These are phyloP conservation scores for Vidua macroura DNA, from an alignment of 2,113 vertebrate genomes.

Conservation along the genomic window DNA sequence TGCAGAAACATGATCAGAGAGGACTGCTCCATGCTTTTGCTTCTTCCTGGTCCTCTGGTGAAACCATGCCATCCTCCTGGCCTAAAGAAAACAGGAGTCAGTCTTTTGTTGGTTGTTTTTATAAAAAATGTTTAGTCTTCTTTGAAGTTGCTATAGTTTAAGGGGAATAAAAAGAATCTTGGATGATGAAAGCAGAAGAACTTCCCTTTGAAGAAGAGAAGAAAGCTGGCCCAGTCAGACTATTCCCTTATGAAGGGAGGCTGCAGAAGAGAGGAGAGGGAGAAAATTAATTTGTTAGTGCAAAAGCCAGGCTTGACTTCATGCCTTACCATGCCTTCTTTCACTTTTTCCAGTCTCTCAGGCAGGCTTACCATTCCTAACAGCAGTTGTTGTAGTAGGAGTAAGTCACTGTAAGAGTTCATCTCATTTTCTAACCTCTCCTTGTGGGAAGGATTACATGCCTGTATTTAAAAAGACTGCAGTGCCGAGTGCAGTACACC, in stretches of 20 bases:
- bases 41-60: not conserved
- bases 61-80: not conserved
- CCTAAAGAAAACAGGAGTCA: not conserved
- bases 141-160: not conserved
- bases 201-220: not conserved
- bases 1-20: not conserved
- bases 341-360: not conserved
- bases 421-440: not conserved
- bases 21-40: not conserved
- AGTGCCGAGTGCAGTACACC: not conserved
- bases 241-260: not conserved
- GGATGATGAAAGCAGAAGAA: not conserved
- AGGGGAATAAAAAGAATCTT: not conserved
- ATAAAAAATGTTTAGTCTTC: not conserved
- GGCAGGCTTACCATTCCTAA: not conserved
- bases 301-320: not conserved
- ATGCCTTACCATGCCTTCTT: not conserved
- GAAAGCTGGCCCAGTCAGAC: not conserved
- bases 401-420: not conserved
- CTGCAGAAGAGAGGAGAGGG: not conserved
- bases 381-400: not conserved
- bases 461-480: not conserved
- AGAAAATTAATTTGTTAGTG: not conserved
- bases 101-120: not conserved
- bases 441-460: not conserved